Evolutionary conservation across 2,888 invertebrate species (phyloP).

Genomic region (Hypercompe scribonia): DNA sequence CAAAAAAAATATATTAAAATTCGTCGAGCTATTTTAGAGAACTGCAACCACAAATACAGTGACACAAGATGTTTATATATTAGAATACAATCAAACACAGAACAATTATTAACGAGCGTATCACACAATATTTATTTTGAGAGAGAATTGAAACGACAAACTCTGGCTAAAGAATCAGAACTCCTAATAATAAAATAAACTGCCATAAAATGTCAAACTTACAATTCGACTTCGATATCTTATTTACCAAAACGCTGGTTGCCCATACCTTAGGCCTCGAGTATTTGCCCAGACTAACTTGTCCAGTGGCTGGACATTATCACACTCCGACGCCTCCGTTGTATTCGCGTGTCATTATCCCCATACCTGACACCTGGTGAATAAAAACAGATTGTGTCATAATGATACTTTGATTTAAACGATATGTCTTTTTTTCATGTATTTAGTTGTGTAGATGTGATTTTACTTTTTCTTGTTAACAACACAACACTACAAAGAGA

Average conservation of each 20-base stretch:
- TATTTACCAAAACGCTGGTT: slow-evolving; percentile 1
- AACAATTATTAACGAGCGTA: too few relatives aligned
- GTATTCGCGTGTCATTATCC: slow-evolving; percentile 22
- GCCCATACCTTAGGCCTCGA: neutral
- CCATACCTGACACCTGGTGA: slow-evolving; percentile 9
- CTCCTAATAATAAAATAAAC: too few relatives aligned
- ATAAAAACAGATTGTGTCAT: slow-evolving; percentile 13
- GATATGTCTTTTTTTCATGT: neutral
- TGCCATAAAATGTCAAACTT: neutral
- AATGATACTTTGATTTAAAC: slow-evolving; percentile 9
- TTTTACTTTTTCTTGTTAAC: too few relatives aligned
- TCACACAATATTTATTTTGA: too few relatives aligned
- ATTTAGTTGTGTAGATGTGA: neutral
- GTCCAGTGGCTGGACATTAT: slow-evolving; percentile 14
- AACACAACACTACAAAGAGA: too few relatives aligned
- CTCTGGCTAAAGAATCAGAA: too few relatives aligned
- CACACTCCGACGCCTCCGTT: slow-evolving; percentile 28
- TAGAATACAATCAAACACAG: too few relatives aligned
- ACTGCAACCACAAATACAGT: too few relatives aligned
- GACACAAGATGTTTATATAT: too few relatives aligned
- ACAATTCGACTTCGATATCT: neutral
- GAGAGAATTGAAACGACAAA: too few relatives aligned
- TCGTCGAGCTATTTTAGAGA: too few relatives aligned
- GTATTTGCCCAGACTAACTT: slow-evolving; percentile 4
- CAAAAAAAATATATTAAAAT: too few relatives aligned